These are phyloP conservation scores for Heliconius hermathena DNA, from an alignment of 1,140 invertebrate species.

Conservation along the genomic window DNA sequence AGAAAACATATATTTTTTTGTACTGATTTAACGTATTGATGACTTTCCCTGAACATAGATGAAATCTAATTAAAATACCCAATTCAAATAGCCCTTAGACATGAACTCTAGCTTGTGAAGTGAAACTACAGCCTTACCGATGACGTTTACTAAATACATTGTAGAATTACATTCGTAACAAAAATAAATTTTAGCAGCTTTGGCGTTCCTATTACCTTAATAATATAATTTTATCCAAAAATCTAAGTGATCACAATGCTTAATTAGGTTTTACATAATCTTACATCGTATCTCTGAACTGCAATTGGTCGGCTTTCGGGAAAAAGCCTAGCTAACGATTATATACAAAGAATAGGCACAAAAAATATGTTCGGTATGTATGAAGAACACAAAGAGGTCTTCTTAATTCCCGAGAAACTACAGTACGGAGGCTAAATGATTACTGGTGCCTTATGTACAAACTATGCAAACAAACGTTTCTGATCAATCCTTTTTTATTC, in stretches of 20 bases:
- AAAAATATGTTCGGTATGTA: constrained; percentile 50
- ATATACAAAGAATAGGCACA: constrained; percentile 71
- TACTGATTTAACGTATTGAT: background rate
- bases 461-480: constrained; percentile 29
- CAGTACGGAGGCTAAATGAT: constrained; percentile 59
- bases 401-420: constrained; percentile 27
- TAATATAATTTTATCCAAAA: constrained; percentile 46
- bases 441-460: constrained; percentile 56
- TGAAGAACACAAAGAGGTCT: constrained; percentile 20
- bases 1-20: too few relatives aligned
- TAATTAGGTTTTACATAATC: constrained; percentile 45
- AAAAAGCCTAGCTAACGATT: constrained; percentile 49
- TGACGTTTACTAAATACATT: constrained; percentile 37
- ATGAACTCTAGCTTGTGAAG: background rate
- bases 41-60: background rate
- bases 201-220: constrained; percentile 57
- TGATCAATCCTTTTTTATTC: background rate
- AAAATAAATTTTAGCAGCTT: constrained; percentile 64
- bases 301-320: constrained; percentile 42
- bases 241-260: constrained; percentile 60
- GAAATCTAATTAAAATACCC: background rate
- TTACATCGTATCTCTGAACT: constrained; percentile 74
- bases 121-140: constrained; percentile 1
- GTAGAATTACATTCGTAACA: constrained; percentile 59
- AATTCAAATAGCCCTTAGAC: background rate